Base-by-base conservation (phyloP, 1,140 invertebrate species). In the Brachionus manjavacas region DNA sequence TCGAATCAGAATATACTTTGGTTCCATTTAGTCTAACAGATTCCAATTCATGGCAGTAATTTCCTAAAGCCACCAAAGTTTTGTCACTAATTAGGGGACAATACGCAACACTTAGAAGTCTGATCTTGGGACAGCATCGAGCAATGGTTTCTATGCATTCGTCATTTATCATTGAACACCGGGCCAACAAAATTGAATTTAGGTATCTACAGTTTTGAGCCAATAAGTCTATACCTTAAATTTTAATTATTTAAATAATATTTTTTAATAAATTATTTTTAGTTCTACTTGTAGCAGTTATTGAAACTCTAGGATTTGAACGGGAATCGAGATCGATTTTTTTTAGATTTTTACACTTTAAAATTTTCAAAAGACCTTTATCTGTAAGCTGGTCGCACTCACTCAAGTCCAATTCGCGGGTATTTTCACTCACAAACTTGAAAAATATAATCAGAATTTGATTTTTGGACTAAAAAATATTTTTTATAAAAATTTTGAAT, bases 351-450 rank as follows among this genome's bases (percentile, higher is more conserved):
- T 81, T 81, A 43, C 79, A 81, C 25, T 41, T 12, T 16, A n/a
- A 16, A 12, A 81, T 81, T 81, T 81, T 60, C 0, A 41, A 8
- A 20, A 81, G 52, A 20, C 49, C 79, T 81, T 46, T 81, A 64
- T 81, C 79, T 1, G 31, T 81, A 1, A 81, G 39, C 14, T 68
- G 31, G 23, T 81, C 79, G 52, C 79, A 81, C 64, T 81, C 79
- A 46, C 79, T 81, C 25, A 81, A 25, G 39, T 81, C 79, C 31
- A 81, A 55, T 23, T 43, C 79, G 39, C 52, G 49, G 12, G 79
- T 81, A 64, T 81, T 60, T 35, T 81, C 79, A 20, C 9, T 41
- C 6, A 81, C n/a, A 81, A 81, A 81, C 79, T 81, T 55, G n/a
- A 31, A 78, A 78, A 31, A 4, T 31, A 4, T 2, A 31, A 31